Evolutionary conservation across 2,888 invertebrate species (phyloP).

Genomic region (Acleris literana): DNA sequence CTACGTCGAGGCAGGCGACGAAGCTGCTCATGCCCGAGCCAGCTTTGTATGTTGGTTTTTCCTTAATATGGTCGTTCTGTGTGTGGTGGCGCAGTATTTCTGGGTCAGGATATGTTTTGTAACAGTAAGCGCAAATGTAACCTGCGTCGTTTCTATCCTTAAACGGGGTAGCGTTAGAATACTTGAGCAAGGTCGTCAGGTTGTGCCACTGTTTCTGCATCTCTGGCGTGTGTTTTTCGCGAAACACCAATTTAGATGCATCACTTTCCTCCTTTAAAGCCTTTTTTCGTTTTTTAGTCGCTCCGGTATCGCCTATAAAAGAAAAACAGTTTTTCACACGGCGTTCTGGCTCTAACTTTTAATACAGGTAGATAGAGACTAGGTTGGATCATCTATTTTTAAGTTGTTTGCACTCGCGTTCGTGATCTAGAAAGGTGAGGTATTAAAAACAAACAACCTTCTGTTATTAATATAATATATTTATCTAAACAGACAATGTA

Average conservation of each 20-base stretch:
- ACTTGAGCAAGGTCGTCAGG: constrained; percentile 66
- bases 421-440: background rate
- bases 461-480: constrained; percentile 30
- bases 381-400: background rate
- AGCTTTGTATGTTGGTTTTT: constrained; percentile 69
- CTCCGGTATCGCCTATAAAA: constrained; percentile 77
- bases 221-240: constrained; percentile 64
- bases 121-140: constrained; percentile 75
- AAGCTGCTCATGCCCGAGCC: constrained; percentile 71
- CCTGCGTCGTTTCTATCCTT: constrained; percentile 75
- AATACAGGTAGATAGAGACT: constrained; percentile 4
- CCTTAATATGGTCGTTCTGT: constrained; percentile 64
- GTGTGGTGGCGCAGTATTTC: constrained; percentile 63
- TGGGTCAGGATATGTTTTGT: constrained; percentile 68
- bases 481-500: constrained; percentile 22
- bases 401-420: background rate
- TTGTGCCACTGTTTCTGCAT: constrained; percentile 79
- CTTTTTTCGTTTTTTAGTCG: constrained; percentile 66
- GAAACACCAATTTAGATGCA: constrained; percentile 51
- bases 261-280: constrained; percentile 60
- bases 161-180: constrained; percentile 74
- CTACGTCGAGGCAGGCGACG: constrained; percentile 72
- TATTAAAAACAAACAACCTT: constrained; percentile 7
- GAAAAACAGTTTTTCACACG: constrained; percentile 76
- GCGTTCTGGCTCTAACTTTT: constrained; percentile 46